phyloP scores from a whole-genome alignment of 2,888 invertebrate species.

The Chymomyza procnemis region DNA sequence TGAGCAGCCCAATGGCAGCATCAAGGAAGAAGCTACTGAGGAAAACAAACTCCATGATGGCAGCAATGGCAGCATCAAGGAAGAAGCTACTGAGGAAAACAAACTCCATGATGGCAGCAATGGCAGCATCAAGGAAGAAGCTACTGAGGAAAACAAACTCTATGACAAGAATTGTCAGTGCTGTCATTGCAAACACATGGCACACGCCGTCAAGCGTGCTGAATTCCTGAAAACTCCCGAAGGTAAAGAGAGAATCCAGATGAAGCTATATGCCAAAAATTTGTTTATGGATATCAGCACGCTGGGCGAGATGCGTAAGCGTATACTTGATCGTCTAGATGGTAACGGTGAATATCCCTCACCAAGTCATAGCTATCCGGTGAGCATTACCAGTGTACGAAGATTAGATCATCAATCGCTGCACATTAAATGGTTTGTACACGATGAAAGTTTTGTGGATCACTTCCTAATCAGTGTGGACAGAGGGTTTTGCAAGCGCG shows the following conservation, averaged over 20 bases:
- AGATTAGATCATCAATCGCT: conserved; percentile 35
- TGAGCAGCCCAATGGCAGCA: neutral
- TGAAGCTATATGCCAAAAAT: conserved; percentile 47
- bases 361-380: conserved; percentile 37
- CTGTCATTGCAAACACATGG: conserved; percentile 50
- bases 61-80: too few species aligned
- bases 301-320: conserved; percentile 27
- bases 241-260: conserved; percentile 30
- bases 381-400: conserved; percentile 32
- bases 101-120: conserved; percentile 12
- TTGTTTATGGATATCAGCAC: conserved; percentile 57
- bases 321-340: conserved; percentile 25
- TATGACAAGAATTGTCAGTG: conserved; percentile 42
- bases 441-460: conserved; percentile 38
- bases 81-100: conserved; percentile 26
- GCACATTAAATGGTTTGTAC: conserved; percentile 46
- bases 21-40: neutral
- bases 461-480: conserved; percentile 55
- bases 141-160: conserved; percentile 29
- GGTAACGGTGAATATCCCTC: conserved; percentile 29
- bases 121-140: neutral
- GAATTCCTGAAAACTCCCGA: conserved; percentile 38
- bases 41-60: conserved; percentile 35
- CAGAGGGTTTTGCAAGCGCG: conserved; percentile 17
- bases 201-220: conserved; percentile 27